phyloP scores from a whole-genome alignment of 2,797 vertebrate species.

The Urosaurus nigricauda region DNA sequence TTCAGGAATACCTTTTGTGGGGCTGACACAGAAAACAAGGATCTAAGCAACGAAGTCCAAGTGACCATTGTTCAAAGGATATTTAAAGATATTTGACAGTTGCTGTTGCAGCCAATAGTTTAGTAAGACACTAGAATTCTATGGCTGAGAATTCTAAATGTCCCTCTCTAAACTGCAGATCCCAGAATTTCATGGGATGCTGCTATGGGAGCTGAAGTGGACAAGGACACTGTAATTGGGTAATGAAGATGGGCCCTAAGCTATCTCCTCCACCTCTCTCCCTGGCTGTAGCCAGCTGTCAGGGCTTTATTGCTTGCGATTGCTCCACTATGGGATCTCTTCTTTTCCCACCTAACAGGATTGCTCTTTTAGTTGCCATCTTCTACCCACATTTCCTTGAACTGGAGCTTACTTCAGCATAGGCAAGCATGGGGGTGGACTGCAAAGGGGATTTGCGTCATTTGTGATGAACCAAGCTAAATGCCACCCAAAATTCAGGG shows the following conservation, averaged over 20 bases:
- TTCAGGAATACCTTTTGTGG: not conserved
- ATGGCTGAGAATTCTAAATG: too few relatives aligned
- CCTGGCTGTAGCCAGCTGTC: not conserved
- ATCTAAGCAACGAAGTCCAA: not conserved
- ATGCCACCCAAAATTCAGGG: not conserved
- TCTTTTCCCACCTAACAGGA: not conserved
- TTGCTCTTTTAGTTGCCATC: not conserved
- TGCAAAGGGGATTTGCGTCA: not conserved
- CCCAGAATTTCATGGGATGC: too few relatives aligned
- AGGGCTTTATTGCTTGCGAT: not conserved
- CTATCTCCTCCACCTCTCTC: not conserved
- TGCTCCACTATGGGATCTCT: not conserved
- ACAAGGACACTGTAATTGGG: too few relatives aligned
- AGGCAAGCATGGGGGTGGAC: not conserved
- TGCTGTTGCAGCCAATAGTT: not conserved
- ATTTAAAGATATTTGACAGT: not conserved
- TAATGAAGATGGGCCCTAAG: too few relatives aligned
- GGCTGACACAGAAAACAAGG: not conserved
- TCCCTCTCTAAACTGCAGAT: too few relatives aligned
- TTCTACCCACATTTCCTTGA: not conserved
- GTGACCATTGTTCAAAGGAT: not conserved
- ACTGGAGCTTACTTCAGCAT: not conserved
- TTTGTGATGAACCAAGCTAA: not conserved
- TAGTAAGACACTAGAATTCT: too few relatives aligned
- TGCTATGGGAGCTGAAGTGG: too few relatives aligned